Evolutionary conservation across 2,113 vertebrate genomes (phyloP), one percentile per base, ranked within the genome.

Genomic region (Leptocoma aspasia): DNA sequence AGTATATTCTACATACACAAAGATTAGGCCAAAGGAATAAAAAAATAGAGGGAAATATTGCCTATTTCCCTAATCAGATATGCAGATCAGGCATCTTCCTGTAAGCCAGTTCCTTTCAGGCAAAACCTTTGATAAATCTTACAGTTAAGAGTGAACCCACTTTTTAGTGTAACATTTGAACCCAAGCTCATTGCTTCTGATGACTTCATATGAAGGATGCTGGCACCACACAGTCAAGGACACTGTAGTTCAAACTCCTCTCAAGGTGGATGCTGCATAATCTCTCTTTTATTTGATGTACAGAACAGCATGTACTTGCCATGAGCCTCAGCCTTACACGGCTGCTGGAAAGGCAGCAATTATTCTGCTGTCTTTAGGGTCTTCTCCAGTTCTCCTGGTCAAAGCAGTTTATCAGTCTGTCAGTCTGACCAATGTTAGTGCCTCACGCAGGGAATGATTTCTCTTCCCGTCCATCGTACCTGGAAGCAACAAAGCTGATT

Each of bases 121-220:
- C 69, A 94, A 94, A 89, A 82, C 14, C 30, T 63, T 39, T 64
- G 69, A 95, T 95, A 94, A 87, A 95, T 95, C 57, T 90, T 78
- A 56, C 45, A 90, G 82, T 75, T 75, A 85, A 86, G 76, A 49
- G 44, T 37, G 44, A 87, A 60, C 18, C 31, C 37, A n/a, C 82
- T 60, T 69, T 63, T 83, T 33, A 83, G 63, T 30, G 6, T 7
- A 56, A 87, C 82, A 83, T 80, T 90, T 89, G 69, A 95, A 91
- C 89, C 42, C 35, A 37, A 87, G 45, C 49, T 95, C 79, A 79
- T 61, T 81, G 76, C 19, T 88, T 90, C 69, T 80, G 75, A 64
- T 95, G 85, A 97, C 68, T 94, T 95, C 92, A 94, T 59, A 93
- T 73, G 92, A 97, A 90, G 68, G 89, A 95, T 90, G 76, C 14